phyloP scores from a whole-genome alignment of 1,140 invertebrate species.

The Dreissena rostriformis region DNA sequence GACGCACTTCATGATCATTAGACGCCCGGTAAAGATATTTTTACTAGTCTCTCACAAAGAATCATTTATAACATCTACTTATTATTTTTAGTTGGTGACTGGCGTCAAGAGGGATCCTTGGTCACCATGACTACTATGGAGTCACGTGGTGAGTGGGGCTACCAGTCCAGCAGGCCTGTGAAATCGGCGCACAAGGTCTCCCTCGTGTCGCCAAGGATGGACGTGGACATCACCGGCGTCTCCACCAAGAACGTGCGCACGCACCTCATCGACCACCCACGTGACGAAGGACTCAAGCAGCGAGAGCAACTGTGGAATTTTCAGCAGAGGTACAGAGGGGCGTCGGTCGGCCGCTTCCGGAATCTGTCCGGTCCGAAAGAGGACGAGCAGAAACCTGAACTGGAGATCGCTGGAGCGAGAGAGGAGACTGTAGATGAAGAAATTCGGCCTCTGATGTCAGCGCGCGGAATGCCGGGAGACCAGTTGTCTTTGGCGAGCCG shows the following conservation, averaged over 20 bases:
- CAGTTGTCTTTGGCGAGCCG: constrained; percentile 30
- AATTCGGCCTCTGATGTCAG: not conserved
- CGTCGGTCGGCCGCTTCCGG: constrained; percentile 2
- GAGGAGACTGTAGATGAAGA: constrained; percentile 26
- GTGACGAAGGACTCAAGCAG: constrained; percentile 52
- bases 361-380: not conserved
- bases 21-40: no score
- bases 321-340: constrained; percentile 45
- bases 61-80: no score
- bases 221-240: constrained; percentile 39
- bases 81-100: no score
- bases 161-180: constrained; percentile 3
- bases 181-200: constrained; percentile 19
- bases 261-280: constrained; percentile 50
- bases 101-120: no score
- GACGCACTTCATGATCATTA: no score
- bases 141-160: constrained; percentile 41
- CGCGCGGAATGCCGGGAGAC: not conserved
- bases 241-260: constrained; percentile 50
- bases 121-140: constrained; percentile 22
- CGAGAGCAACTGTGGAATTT: constrained; percentile 56
- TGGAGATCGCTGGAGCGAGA: not conserved
- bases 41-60: no score
- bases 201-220: constrained; percentile 45
- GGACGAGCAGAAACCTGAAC: constrained; percentile 21